Conservation (phyloP, 1,140 invertebrate species). For the Leptoteleia sp. region DNA sequence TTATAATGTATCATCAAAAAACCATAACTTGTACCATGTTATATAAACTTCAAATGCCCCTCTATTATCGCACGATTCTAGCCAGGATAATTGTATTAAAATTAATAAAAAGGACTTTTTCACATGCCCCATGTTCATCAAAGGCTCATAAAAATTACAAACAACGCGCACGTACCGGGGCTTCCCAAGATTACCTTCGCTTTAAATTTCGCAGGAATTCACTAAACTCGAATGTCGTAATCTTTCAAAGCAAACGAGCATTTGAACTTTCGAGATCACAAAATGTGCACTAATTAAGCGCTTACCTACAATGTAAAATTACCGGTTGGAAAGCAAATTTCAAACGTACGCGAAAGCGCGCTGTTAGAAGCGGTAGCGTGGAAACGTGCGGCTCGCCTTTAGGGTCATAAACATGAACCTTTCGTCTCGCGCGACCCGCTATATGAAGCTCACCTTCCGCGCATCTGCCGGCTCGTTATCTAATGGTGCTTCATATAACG, state of each 20-base stretch:
- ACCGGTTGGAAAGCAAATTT: conserved; percentile 9
- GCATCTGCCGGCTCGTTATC: conserved; percentile 80
- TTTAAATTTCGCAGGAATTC: not conserved
- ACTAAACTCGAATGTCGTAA: not conserved
- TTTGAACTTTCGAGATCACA: conserved; percentile 8
- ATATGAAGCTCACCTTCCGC: conserved; percentile 23
- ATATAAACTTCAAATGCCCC: not conserved
- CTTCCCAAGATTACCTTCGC: not conserved
- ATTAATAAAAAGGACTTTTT: not conserved
- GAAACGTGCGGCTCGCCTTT: conserved; percentile 34
- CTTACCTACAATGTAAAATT: not conserved
- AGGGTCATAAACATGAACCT: conserved; percentile 48
- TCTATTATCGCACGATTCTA: not conserved
- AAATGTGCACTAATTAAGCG: conserved; percentile 15
- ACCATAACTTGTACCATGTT: not conserved
- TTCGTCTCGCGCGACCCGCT: conserved; percentile 44
- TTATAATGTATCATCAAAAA: too few species aligned
- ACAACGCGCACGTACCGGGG: not conserved
- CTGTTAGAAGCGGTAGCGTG: conserved; percentile 39
- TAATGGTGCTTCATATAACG: conserved; percentile 77
- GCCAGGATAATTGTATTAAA: not conserved
- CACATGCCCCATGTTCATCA: not conserved
- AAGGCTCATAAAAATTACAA: conserved; percentile 9
- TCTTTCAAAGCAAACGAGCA: not conserved
- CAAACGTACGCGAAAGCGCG: conserved; percentile 1